These are phyloP conservation scores for Leptinotarsa defecta DNA, from an alignment of 1,140 invertebrate genomes.

Conservation along the genomic window DNA sequence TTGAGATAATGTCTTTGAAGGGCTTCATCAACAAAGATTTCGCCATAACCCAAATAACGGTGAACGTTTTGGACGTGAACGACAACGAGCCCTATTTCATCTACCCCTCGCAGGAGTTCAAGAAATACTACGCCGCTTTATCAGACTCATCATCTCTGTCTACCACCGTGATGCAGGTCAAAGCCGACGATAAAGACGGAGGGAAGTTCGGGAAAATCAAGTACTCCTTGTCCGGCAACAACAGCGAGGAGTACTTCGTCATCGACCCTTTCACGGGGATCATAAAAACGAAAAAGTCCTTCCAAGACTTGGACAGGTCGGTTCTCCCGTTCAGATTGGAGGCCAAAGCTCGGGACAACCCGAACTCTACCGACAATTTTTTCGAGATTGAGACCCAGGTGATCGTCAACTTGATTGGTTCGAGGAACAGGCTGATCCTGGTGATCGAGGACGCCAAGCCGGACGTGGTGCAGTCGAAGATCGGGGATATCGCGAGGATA, in stretches of 20 bases:
- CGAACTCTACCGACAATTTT: conserved; percentile 63
- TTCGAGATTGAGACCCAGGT: conserved; percentile 64
- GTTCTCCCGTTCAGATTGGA: conserved; percentile 74
- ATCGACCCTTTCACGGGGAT: conserved; percentile 76
- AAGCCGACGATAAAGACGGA: conserved; percentile 81
- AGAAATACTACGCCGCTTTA: conserved; percentile 75
- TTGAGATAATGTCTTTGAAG: conserved; percentile 74
- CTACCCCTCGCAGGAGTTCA: conserved; percentile 61
- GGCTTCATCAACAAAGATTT: conserved; percentile 76
- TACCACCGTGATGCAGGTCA: conserved; percentile 75
- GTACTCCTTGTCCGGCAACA: conserved; percentile 66
- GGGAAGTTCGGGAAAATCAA: conserved; percentile 77
- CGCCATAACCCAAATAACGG: conserved; percentile 74
- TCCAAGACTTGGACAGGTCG: conserved; percentile 67
- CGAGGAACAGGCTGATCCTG: conserved; percentile 75
- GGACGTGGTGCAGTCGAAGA: conserved; percentile 69
- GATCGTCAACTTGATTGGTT: conserved; percentile 66
- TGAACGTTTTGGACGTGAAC: conserved; percentile 84
- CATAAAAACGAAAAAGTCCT: conserved; percentile 71
- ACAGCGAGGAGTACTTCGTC: conserved; percentile 71
- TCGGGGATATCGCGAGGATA: conserved; percentile 67
- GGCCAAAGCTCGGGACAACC: conserved; percentile 77
- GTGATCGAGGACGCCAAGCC: conserved; percentile 76
- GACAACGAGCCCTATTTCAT: conserved; percentile 84
- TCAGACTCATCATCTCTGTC: conserved; percentile 71